Conservation (phyloP, 2,888 invertebrate genomes). For the Sphinx pinastri region DNA sequence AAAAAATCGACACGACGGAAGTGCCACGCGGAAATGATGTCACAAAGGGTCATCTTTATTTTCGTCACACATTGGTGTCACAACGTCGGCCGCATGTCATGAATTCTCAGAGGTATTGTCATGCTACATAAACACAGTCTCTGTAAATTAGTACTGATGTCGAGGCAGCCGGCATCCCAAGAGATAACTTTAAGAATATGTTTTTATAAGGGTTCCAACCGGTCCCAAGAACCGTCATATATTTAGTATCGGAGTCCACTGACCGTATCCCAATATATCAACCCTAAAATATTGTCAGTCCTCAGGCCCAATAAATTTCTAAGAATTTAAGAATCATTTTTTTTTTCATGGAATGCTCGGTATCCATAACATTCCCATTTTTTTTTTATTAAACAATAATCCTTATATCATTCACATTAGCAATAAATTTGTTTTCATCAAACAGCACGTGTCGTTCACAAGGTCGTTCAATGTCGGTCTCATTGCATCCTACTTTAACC, state of each 20-base stretch:
- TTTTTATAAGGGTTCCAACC: neutral
- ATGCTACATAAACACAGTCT: neutral
- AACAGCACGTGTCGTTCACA: conserved; percentile 15
- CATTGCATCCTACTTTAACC: conserved; percentile 28
- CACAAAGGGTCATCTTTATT: conserved; percentile 26
- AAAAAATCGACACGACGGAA: conserved; percentile 23
- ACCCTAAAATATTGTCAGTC: neutral
- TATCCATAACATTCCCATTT: too few relatives aligned
- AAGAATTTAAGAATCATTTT: too few relatives aligned
- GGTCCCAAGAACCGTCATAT: too few relatives aligned
- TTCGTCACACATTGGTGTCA: conserved; percentile 25
- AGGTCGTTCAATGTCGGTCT: conserved; percentile 26
- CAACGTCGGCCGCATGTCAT: conserved; percentile 6
- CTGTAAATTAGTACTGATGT: neutral
- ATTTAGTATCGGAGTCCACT: too few relatives aligned
- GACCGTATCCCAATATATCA: too few relatives aligned
- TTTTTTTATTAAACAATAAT: neutral
- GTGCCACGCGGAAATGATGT: conserved; percentile 28
- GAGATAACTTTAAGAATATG: neutral
- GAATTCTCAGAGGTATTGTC: conserved; percentile 15
- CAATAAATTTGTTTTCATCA: neutral
- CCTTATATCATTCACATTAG: neutral
- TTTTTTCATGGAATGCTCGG: neutral
- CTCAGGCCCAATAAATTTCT: neutral
- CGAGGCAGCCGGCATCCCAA: neutral